Conservation (phyloP, 2,113 vertebrate species). For the Corythaeola cristata region DNA sequence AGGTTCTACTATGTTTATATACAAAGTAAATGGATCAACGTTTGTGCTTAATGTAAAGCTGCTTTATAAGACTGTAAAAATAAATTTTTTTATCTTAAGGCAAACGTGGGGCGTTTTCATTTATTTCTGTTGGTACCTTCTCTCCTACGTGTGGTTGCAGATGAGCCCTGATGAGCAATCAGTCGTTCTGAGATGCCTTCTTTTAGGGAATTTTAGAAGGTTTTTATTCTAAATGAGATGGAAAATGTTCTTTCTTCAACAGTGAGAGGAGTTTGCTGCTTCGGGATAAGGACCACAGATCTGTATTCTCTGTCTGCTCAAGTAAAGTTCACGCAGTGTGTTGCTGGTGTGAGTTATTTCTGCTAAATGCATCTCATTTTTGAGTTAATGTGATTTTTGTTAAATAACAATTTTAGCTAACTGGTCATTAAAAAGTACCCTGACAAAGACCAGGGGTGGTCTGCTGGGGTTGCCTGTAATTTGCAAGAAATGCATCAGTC, state of each 20-base stretch:
- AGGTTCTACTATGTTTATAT: constrained; percentile 86
- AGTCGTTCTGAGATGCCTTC: background rate
- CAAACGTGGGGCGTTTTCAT: accelerated
- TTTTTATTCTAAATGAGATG: background rate
- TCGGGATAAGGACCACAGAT: background rate
- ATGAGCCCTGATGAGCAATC: accelerated
- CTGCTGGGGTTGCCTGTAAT: background rate
- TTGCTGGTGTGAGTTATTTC: background rate
- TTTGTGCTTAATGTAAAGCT: constrained; percentile 90
- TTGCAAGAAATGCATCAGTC: background rate
- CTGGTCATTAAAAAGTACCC: background rate
- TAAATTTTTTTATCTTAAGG: constrained; percentile 83
- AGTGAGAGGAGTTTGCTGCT: accelerated
- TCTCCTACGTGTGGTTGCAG: accelerated
- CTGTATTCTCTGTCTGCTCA: background rate
- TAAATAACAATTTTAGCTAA: background rate
- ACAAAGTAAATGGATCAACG: constrained; percentile 78
- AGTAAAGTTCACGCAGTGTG: accelerated
- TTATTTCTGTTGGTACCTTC: accelerated
- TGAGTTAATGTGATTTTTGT: background rate
- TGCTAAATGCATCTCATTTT: background rate
- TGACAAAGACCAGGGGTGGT: accelerated
- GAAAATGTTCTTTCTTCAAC: background rate
- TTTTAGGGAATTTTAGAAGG: background rate
- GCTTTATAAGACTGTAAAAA: constrained; percentile 94